phyloP scores from a whole-genome alignment of 2,113 vertebrate genomes.

The Delphinus delphis region DNA sequence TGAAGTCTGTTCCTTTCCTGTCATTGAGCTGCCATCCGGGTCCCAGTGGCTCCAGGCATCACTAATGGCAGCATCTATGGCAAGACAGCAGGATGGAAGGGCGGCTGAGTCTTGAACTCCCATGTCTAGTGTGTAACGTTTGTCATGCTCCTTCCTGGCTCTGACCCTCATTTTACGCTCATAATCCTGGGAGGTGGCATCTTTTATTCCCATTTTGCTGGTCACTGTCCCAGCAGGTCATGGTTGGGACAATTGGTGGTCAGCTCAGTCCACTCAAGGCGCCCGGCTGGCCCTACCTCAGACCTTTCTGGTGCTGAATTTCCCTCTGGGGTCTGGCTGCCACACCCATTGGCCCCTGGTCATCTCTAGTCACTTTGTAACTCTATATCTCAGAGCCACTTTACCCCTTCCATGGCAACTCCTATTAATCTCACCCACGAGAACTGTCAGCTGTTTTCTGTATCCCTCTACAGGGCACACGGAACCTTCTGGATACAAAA shows the following conservation, averaged over 20 bases:
- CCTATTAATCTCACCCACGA: not conserved
- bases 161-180: not conserved
- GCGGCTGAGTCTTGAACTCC: rapidly evolving
- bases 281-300: not conserved
- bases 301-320: not conserved
- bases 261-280: not conserved
- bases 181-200: not conserved
- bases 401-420: not conserved
- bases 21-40: not conserved
- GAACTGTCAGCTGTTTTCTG: not conserved
- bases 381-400: not conserved
- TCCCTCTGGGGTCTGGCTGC: not conserved
- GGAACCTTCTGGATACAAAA: not conserved
- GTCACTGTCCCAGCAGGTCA: not conserved
- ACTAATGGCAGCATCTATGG: not conserved
- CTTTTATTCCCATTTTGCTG: not conserved
- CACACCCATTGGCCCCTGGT: not conserved
- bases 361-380: not conserved
- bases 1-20: not conserved
- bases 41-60: not conserved
- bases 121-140: not conserved
- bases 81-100: not conserved
- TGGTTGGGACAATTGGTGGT: not conserved
- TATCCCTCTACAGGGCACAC: not conserved
- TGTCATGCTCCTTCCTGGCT: not conserved